Percentiles rank a stretch among this genome's conserved stretches.
phyloP scores from a whole-genome alignment of 2,113 vertebrate species.

The Xiphophorus maculatus region DNA sequence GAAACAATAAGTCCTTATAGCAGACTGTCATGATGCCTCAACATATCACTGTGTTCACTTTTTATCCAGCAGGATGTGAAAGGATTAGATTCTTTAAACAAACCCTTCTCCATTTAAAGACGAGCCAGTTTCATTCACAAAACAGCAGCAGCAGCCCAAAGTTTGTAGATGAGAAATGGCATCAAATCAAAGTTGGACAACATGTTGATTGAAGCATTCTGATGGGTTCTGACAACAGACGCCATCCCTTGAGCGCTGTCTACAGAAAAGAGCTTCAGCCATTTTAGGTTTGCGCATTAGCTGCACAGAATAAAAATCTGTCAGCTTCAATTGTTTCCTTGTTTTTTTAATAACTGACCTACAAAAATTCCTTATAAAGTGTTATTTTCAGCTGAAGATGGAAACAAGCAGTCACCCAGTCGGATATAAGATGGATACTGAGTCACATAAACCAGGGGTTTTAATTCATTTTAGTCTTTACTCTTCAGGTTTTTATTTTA shows the following conservation, averaged over 20 bases:
- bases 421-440: slow-evolving; percentile 59
- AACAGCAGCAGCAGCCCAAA: slow-evolving; percentile 5
- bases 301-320: slow-evolving; percentile 17
- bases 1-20: background rate
- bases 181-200: slow-evolving; percentile 47
- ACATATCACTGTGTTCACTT: background rate
- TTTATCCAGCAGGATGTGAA: slow-evolving; percentile 21
- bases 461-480: slow-evolving; percentile 61
- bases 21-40: background rate
- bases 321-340: slow-evolving; percentile 27
- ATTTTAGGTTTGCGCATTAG: slow-evolving; percentile 52
- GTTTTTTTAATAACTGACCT: slow-evolving; percentile 27
- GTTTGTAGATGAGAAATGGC: slow-evolving; percentile 36
- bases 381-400: slow-evolving; percentile 41
- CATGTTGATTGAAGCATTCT: slow-evolving; percentile 38
- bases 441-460: slow-evolving; percentile 45
- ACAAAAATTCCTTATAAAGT: slow-evolving; percentile 31
- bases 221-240: slow-evolving; percentile 60
- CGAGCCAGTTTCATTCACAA: slow-evolving; percentile 28
- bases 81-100: slow-evolving; percentile 38
- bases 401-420: slow-evolving; percentile 11
- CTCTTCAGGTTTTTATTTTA: slow-evolving; percentile 40
- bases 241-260: slow-evolving; percentile 21
- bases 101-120: slow-evolving; percentile 43
- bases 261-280: slow-evolving; percentile 27